phyloP scores from a whole-genome alignment of 2,888 invertebrate genomes.

The Endotricha flammealis region DNA sequence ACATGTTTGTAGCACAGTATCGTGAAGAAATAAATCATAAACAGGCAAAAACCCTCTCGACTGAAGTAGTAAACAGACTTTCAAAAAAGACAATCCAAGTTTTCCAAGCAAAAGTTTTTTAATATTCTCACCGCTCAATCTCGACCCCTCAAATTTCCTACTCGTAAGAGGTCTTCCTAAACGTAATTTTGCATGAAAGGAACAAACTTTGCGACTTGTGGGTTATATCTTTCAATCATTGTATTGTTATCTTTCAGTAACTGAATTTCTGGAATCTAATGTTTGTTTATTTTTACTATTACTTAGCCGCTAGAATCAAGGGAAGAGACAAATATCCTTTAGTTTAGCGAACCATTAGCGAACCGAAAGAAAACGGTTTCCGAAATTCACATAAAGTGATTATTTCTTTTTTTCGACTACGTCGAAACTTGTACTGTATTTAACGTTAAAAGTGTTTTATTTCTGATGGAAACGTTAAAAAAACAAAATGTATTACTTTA shows the following conservation, averaged over 20 bases:
- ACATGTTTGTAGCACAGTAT: not conserved
- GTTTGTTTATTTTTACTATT: no score
- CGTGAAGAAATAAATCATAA: slow-evolving; percentile 25
- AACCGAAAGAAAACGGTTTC: no score
- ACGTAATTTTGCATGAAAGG: slow-evolving; percentile 74
- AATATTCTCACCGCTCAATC: slow-evolving; percentile 72
- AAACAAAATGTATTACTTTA: no score
- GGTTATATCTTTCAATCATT: slow-evolving; percentile 47
- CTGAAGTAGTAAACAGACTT: slow-evolving; percentile 50
- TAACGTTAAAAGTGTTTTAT: no score
- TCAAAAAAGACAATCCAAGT: slow-evolving; percentile 74
- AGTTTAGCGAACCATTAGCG: no score
- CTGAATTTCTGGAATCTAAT: no score
- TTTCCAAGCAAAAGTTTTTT: slow-evolving; percentile 68
- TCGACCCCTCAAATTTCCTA: slow-evolving; percentile 59
- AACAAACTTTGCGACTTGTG: slow-evolving; percentile 58
- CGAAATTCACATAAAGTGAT: no score
- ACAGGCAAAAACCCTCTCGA: slow-evolving; percentile 26
- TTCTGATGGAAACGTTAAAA: no score
- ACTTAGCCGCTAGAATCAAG: no score
- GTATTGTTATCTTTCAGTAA: slow-evolving; percentile 14
- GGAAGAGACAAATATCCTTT: no score
- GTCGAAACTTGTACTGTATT: no score
- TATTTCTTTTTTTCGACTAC: no score
- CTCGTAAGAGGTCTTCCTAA: slow-evolving; percentile 49